Conservation (phyloP, 1,140 invertebrate genomes). For the Drosophila leontia region DNA sequence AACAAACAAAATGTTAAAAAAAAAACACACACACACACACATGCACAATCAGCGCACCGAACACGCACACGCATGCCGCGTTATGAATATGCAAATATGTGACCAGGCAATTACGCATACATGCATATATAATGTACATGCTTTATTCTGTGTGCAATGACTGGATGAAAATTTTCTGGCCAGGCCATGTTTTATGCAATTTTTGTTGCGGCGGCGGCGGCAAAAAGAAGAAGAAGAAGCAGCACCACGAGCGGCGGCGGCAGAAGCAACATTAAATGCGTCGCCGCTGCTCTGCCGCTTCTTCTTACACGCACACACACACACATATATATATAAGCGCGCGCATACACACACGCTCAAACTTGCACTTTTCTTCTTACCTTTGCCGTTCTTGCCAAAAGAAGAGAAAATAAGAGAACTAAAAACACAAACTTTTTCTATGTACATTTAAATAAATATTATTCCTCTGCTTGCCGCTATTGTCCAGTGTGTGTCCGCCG, state of each 20-base stretch:
- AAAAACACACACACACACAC: neutral
- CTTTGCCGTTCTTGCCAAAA: conserved; percentile 1
- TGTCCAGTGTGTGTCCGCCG: neutral
- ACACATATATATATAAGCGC: neutral
- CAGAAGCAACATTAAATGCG: conserved; percentile 27
- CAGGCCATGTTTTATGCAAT: conserved; percentile 33
- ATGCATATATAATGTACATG: conserved; percentile 21
- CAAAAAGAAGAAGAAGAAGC: conserved; percentile 8
- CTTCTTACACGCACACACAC: conserved; percentile 7
- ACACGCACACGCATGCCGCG: neutral
- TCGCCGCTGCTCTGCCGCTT: conserved; percentile 22
- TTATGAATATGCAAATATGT: conserved; percentile 21
- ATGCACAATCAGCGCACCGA: neutral
- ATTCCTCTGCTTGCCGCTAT: neutral
- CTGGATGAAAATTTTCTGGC: conserved; percentile 28
- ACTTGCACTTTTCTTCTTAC: conserved; percentile 24
- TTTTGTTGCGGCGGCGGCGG: conserved; percentile 33
- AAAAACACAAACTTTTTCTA: neutral
- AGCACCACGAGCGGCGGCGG: neutral
- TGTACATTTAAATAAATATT: no score
- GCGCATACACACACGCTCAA: conserved; percentile 4
- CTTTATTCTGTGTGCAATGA: conserved; percentile 27
- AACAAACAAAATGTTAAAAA: conserved; percentile 9
- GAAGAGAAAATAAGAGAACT: neutral
- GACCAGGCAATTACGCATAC: conserved; percentile 23